Base-by-base conservation (phyloP, 2,113 vertebrate species). In the Dasyornis broadbenti region DNA sequence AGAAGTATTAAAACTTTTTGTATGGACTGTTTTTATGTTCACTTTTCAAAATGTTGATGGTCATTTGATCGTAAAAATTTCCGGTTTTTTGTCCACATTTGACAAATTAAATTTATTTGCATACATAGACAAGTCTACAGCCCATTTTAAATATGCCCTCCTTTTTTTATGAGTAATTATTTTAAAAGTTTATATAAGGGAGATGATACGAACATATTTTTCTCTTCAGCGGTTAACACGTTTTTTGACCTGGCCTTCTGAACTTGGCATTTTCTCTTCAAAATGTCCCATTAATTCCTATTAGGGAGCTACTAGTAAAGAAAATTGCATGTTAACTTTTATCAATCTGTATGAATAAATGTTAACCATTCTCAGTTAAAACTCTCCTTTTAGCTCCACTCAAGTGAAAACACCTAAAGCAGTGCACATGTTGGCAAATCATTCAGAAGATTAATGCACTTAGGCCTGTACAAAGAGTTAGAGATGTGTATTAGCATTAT, bases 401-500 rank as follows among this genome's bases (percentile, higher is more conserved):
- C 97, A 97, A 96, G 97, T 98, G 98, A 95, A 97, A 97, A 97
- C 96, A 97, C 95, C 89, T 66, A 94, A 86, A 96, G 97, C 92
- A 95, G 93, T 49, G 78, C 71, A 92, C 92, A 92, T 89, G 37
- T 95, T 97, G 93, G 97, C 97, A 97, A 97, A 97, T 98, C 97
- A 96, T 96, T 97, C 94, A 53, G 86, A 97, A 98, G 97, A 98
- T 98, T 96, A 98, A 98, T 98, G 97, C 96, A 97, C 98, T 98
- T 97, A 95, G 96, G 97, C 94, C 98, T 97, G 95, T 96, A 95
- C 97, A 98, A 96, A 97, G 97, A 96, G 95, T 95, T 54, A 91
- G 98, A 97, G 97, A 98, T 97, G 98, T 97, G 98, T 97, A 99
- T 99, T 99, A 99, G 98, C 98, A 98, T 98, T 99, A 99, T 98